Evolutionary conservation across 2,797 vertebrate species (phyloP).

Genomic region (Xerus rutilus): DNA sequence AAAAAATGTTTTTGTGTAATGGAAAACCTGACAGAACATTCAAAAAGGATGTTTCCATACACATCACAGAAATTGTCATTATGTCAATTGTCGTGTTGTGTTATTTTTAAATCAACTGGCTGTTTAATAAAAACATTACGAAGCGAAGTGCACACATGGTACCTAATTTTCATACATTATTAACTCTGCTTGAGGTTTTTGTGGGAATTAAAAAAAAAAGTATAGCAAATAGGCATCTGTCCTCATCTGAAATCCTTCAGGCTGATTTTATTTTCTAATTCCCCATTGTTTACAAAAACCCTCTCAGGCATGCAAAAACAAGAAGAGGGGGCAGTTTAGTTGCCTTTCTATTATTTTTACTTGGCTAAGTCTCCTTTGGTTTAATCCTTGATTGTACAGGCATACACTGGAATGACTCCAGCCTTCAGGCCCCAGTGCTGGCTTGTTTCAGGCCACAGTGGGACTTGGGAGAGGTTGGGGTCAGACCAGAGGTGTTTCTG

Average conservation of each 20-base stretch:
- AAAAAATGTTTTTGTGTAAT: conserved; percentile 59
- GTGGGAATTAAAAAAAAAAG: conserved; percentile 66
- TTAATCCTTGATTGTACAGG: not conserved
- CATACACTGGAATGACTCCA: not conserved
- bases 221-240: conserved; percentile 67
- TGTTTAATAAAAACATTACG: conserved; percentile 78
- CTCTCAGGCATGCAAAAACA: conserved; percentile 57
- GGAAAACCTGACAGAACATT: conserved; percentile 70
- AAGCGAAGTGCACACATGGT: conserved; percentile 76
- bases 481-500: not conserved
- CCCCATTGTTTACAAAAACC: conserved; percentile 63
- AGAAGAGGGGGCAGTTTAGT: not conserved
- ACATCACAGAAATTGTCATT: not conserved
- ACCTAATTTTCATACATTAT: conserved; percentile 82
- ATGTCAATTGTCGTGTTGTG: conserved; percentile 24
- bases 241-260: conserved; percentile 70
- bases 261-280: conserved; percentile 76
- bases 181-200: conserved; percentile 79
- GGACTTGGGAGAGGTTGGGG: not conserved
- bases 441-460: not conserved
- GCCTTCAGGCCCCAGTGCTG: not conserved
- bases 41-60: conserved; percentile 56
- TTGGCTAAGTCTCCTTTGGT: not conserved
- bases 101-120: conserved; percentile 77
- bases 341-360: conserved; percentile 15